These are phyloP conservation scores for Synergus umbraculus DNA, from an alignment of 2,888 invertebrate species.

Conservation along the genomic window DNA sequence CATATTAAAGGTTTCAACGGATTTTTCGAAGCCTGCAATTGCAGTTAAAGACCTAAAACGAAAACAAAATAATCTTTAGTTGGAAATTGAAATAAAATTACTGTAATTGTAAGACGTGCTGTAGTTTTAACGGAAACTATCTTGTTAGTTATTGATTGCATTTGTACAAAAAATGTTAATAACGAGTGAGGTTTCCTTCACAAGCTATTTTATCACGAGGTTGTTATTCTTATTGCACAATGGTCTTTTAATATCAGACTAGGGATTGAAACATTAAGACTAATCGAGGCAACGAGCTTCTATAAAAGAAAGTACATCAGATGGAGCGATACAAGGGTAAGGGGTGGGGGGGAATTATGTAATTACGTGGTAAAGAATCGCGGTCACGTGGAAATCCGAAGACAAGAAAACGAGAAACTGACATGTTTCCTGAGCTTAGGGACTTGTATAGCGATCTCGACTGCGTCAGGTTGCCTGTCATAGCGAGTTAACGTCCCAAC, in stretches of 20 bases:
- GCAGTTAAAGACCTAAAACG: too few relatives aligned
- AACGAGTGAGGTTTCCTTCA: slow-evolving; percentile 14
- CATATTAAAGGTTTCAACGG: too few relatives aligned
- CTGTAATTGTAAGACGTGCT: neutral
- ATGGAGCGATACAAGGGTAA: neutral
- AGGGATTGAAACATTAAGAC: slow-evolving; percentile 23
- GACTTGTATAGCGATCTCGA: slow-evolving; percentile 37
- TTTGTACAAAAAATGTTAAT: slow-evolving; percentile 15
- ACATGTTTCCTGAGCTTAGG: slow-evolving; percentile 46
- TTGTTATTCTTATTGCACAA: slow-evolving; percentile 40
- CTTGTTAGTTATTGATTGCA: slow-evolving; percentile 9
- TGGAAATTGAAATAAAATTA: neutral
- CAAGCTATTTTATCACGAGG: slow-evolving; percentile 7
- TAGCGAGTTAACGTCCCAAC: slow-evolving; percentile 45
- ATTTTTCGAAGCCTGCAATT: too few relatives aligned
- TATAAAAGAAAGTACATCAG: slow-evolving; percentile 48
- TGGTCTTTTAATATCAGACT: slow-evolving; percentile 34
- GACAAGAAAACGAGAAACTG: slow-evolving; percentile 54
- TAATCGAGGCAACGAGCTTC: slow-evolving; percentile 24
- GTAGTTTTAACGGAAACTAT: neutral
- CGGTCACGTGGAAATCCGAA: slow-evolving; percentile 50
- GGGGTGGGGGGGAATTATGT: slow-evolving; percentile 44
- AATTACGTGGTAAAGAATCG: slow-evolving; percentile 54
- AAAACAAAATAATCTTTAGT: too few relatives aligned
- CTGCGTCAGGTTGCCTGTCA: slow-evolving; percentile 42